Evolutionary conservation across 92 coral and sea anemone genomes (phyloP), one percentile per base, ranked within the genome.

Genomic region (Zoanthus gigantus): DNA sequence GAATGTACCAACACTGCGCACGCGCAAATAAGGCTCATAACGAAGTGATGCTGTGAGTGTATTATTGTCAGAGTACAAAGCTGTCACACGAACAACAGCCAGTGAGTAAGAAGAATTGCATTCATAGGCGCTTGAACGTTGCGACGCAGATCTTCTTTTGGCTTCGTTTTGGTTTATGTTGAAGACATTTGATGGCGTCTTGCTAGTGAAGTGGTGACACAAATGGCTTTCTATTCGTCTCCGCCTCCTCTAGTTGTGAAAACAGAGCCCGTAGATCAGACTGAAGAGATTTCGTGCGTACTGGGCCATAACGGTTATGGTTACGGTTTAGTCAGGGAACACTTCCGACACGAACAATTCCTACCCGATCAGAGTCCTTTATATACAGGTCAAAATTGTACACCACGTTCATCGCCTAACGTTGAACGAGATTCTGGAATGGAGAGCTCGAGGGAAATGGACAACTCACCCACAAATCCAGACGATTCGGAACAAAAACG

Each of bases 201-300:
- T 37, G 42, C 12, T 32, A 56, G 42, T n/a, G 74, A n/a, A 17
- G 45, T 23, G 57, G 37, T 5, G 12, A 18, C 23, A 30, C 18
- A 17, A 65, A 81, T 81, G 85, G 85, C 73, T 5, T 81, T n/a
- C 28, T 66, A 81, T 81, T 47, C 85, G 16, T 1, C 45, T 29
- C 87, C 82, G 47, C 85, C 91, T 28, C 92, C 63, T 50, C 69
- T 91, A 13, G 72, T 83, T 1, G 89, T 91, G 50, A 91, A 91
- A 76, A 84, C 94, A 42, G 94, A 91, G 79, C 94, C 92, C 12
- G 77, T 91, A 17, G 85, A 81, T 45, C 85, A 15, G 61, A 45
- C 61, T 17, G 75, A 65, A 6, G 85, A 66, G 46, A 63, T 81
- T 30, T 81, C 85, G 85, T 81, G 85, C 56, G 85, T 81, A 37